Conservation (phyloP, 1,140 invertebrate genomes). For the Chelonus insularis region DNA sequence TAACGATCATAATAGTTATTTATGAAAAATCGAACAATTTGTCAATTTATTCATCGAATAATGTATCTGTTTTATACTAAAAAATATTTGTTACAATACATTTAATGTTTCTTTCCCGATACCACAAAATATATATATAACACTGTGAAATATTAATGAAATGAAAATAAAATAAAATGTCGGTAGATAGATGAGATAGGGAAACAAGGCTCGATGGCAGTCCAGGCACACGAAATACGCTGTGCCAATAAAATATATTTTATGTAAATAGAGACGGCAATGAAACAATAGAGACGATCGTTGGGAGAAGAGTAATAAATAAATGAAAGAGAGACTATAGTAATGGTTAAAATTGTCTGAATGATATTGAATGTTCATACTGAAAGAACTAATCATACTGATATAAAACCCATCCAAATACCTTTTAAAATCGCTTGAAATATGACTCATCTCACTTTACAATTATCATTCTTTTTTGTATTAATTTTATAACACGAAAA, state of each 20-base stretch:
- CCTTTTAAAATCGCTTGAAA: no score
- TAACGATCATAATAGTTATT: conserved; percentile 12
- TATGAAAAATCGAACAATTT: conserved; percentile 7
- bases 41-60: conserved; percentile 21
- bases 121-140: neutral
- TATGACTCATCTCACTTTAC: no score
- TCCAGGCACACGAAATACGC: conserved; percentile 29
- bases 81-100: conserved; percentile 14
- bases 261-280: conserved; percentile 25
- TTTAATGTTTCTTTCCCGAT: conserved; percentile 4
- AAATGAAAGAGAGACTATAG: neutral
- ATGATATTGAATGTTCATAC: neutral
- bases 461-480: neutral
- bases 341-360: neutral
- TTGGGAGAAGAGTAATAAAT: neutral
- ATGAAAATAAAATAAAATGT: neutral
- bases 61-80: conserved; percentile 18
- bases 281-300: conserved; percentile 14
- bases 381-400: no score
- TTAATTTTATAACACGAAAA: no score
- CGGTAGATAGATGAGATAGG: conserved; percentile 16
- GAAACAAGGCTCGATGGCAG: conserved; percentile 25
- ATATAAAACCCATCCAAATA: no score
- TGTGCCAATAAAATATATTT: conserved; percentile 31
- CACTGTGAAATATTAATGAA: neutral